Evolutionary conservation across 2,888 invertebrate species (phyloP).

Genomic region (Dastarcus helophoroides): DNA sequence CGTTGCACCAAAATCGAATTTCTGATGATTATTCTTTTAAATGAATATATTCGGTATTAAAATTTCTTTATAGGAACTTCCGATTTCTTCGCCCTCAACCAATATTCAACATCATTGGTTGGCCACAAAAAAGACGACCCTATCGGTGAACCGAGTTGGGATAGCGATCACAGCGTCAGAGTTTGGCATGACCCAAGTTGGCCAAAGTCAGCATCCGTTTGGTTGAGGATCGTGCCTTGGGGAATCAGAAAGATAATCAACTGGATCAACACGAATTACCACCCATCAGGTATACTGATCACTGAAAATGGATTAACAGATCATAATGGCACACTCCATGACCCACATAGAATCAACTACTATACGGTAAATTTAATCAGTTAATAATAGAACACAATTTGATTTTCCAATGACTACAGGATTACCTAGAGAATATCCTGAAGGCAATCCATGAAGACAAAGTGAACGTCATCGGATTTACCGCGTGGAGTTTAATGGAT

Average conservation of each 20-base stretch:
- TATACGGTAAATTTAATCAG: conserved; percentile 12
- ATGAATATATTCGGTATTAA: too few relatives aligned
- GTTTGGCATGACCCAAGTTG: not conserved
- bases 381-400: conserved; percentile 1
- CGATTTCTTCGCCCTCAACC: conserved; percentile 41
- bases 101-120: conserved; percentile 32
- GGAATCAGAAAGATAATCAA: conserved; percentile 43
- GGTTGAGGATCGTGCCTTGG: conserved; percentile 42
- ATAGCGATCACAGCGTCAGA: not conserved
- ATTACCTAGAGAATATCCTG: conserved; percentile 17
- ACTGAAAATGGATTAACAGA: conserved; percentile 48
- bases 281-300: conserved; percentile 42
- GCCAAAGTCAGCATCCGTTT: not conserved
- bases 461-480: conserved; percentile 41
- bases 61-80: too few relatives aligned
- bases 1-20: too few relatives aligned
- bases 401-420: too few relatives aligned
- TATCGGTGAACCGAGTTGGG: not conserved
- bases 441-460: conserved; percentile 29
- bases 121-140: not conserved
- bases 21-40: too few relatives aligned
- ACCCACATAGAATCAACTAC: conserved; percentile 36
- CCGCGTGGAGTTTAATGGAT: conserved; percentile 50
- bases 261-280: conserved; percentile 28
- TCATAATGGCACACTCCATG: conserved; percentile 33